Evolutionary conservation across 1,140 invertebrate genomes (phyloP).

Genomic region (Plutomurus gul): DNA sequence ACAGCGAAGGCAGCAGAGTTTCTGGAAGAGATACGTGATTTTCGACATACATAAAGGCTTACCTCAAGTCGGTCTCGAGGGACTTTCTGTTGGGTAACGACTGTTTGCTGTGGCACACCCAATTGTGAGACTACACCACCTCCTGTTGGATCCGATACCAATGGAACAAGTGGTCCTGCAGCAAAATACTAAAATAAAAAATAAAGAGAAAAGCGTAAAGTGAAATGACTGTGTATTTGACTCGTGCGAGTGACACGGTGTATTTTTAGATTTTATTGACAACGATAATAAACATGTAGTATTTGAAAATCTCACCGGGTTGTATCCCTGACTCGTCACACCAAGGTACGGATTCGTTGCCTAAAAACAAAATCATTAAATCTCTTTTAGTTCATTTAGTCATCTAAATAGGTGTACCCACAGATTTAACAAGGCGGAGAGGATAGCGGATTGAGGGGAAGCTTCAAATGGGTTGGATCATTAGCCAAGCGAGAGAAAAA

Average conservation of each 20-base stretch:
- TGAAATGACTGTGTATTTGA: too few relatives aligned
- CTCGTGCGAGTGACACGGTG: too few relatives aligned
- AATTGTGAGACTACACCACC: conserved; percentile 66
- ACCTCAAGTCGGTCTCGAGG: conserved; percentile 95
- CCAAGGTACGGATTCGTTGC: conserved; percentile 87
- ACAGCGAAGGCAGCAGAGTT: conserved; percentile 14
- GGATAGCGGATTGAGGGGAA: too few relatives aligned
- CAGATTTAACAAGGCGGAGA: too few relatives aligned
- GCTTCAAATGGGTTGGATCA: too few relatives aligned
- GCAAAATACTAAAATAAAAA: too few relatives aligned
- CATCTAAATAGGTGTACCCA: too few relatives aligned
- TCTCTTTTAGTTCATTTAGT: too few relatives aligned
- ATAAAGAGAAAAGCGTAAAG: too few relatives aligned
- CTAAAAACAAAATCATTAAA: conserved; percentile 62
- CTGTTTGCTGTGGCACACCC: conserved; percentile 79
- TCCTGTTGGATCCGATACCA: conserved; percentile 73
- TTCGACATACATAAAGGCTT: conserved; percentile 56
- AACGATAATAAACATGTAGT: too few relatives aligned
- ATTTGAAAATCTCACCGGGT: too few relatives aligned
- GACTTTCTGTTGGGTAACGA: conserved; percentile 84
- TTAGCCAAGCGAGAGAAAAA: not conserved
- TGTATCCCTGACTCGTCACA: conserved; percentile 78
- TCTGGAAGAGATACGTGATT: conserved; percentile 21
- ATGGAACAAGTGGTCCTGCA: conserved; percentile 82
- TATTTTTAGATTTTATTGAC: too few relatives aligned